Conservation (phyloP, 2,113 vertebrate species). For the Notothenia coriiceps region DNA sequence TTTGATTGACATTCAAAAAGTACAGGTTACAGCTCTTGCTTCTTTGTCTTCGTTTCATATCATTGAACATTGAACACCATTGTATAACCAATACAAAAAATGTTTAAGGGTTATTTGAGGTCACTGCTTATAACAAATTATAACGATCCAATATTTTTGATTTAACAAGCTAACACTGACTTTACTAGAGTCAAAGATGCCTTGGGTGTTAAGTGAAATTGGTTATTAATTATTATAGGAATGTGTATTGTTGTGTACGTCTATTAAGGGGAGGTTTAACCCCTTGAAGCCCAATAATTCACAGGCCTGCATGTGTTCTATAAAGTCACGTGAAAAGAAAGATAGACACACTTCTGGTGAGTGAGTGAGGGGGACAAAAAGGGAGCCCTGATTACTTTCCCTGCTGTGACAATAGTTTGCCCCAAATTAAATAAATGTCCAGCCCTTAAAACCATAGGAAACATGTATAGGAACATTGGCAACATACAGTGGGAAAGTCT, state of each 20-base stretch:
- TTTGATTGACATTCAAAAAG: too few species aligned
- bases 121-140: too few species aligned
- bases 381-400: not conserved
- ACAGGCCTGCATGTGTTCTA: conserved; percentile 7
- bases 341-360: too few species aligned
- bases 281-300: conserved; percentile 41
- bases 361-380: too few species aligned
- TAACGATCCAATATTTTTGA: not conserved
- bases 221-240: too few species aligned
- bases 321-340: conserved; percentile 35
- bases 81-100: not conserved
- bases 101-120: too few species aligned
- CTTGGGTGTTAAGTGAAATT: not conserved
- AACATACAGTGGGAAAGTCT: not conserved
- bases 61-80: not conserved
- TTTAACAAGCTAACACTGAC: not conserved
- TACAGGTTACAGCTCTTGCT: not conserved
- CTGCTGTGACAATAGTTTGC: not conserved
- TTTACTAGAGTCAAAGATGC: not conserved
- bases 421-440: not conserved
- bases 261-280: too few species aligned
- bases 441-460: conserved; percentile 2
- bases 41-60: not conserved
- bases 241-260: not conserved
- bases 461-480: not conserved